Evolutionary conservation across 1,140 invertebrate genomes (phyloP), one percentile per base, ranked within the genome.

Genomic region (Drosophila burlai): DNA sequence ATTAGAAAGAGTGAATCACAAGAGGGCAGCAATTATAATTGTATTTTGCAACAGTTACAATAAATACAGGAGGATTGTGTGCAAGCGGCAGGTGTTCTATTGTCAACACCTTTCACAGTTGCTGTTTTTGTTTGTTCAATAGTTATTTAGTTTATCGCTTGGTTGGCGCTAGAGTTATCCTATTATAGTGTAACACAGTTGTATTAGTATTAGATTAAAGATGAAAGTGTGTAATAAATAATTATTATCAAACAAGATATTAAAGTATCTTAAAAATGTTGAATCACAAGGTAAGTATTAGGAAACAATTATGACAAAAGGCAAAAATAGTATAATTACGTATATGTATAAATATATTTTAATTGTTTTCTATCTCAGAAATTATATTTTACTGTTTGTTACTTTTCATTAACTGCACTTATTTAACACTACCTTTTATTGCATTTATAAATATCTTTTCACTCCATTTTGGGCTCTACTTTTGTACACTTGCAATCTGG

Each of bases 1-100:
- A 67, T 81, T 49, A 62, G 54, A 46, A 65, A 61, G 57, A 52
- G 40, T 62, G 46, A 75, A 29, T 55, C 24, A 24, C 24, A 15
- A 16, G 8, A 40, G 21, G 11, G 21, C 24, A 29, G 11, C 16
- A 52, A 55, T 57, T 46, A 75, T 24, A 62, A 26, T 36, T 13
- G 4, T 26, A 36, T 55, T 55, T 38, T n/a, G 34, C 54, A 55
- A 21, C 31, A 62, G 24, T 36, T 69, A 59, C 8, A 50, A 24
- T 55, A 55, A 67, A 71, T 50, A 65, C 47, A 26, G n/a, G 36
- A 40, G 43, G 15, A 15, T 52, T 21, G 54, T 46, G 52, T 26
- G 11, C 16, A 7, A 15, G 11, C 34, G 31, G 55, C 36, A 58
- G 54, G 54, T 55, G 54, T 55, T 42, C 6, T n/a, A n/a, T 13